Evolutionary conservation across 30 jellyfish, hydroid and myxozoan genomes (phyloP).

Genomic region (Morbakka virulenta): DNA sequence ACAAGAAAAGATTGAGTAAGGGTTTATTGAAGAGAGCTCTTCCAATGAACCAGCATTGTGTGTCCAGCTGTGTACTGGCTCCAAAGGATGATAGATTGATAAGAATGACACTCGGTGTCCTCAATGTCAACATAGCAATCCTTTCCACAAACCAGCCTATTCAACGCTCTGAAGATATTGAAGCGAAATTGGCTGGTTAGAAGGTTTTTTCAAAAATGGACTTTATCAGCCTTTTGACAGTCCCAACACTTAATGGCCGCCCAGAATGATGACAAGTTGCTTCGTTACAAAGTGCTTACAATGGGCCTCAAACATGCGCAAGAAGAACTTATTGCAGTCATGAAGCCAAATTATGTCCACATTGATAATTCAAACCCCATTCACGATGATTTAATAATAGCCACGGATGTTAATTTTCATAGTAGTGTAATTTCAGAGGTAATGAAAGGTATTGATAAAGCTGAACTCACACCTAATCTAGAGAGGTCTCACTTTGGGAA

Average conservation of each 20-base stretch:
- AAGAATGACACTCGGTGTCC: constrained; percentile 47
- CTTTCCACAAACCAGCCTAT: constrained; percentile 34
- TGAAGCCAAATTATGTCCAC: constrained; percentile 26
- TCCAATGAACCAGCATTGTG: too few species aligned
- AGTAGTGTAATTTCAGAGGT: too few species aligned
- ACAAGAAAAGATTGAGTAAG: too few species aligned
- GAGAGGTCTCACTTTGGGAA: constrained; percentile 61
- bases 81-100: constrained; percentile 46
- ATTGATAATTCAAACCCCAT: constrained; percentile 22
- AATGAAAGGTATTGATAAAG: too few species aligned
- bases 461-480: too few species aligned
- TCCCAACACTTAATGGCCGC: constrained; percentile 48
- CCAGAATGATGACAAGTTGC: constrained; percentile 50
- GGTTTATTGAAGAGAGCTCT: too few species aligned
- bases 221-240: too few species aligned
- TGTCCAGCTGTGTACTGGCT: constrained; percentile 55
- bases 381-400: constrained; percentile 58
- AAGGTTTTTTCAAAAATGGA: constrained; percentile 46
- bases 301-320: too few species aligned
- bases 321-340: constrained; percentile 32
- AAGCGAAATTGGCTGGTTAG: constrained; percentile 47
- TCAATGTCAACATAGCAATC: constrained; percentile 43
- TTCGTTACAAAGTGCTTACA: constrained; percentile 52
- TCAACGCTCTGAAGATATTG: constrained; percentile 50
- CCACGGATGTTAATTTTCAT: too few species aligned